Percentiles rank a stretch among this genome's conserved stretches.
phyloP scores from a whole-genome alignment of 2,888 invertebrate genomes.

The Amiota minor region DNA sequence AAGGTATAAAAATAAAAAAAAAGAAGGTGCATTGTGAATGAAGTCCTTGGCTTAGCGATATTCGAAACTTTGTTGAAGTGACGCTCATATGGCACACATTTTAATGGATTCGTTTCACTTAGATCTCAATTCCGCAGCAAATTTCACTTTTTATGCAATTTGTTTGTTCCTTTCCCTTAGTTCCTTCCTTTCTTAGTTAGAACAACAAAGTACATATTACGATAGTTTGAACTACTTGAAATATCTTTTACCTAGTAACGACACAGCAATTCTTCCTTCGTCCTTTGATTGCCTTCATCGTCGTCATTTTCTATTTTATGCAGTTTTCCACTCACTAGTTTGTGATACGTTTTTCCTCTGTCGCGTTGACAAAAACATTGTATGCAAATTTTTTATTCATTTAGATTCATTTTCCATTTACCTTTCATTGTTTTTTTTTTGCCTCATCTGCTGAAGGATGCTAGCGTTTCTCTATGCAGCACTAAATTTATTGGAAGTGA shows the following conservation, averaged over 20 bases:
- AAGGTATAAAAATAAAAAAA: too few relatives aligned
- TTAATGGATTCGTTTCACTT: constrained; percentile 14
- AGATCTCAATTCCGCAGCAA: neutral
- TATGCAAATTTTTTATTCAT: constrained; percentile 30
- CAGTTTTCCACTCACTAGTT: too few relatives aligned
- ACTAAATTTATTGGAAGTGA: constrained; percentile 5
- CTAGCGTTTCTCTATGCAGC: neutral
- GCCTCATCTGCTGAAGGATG: too few relatives aligned
- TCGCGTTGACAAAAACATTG: constrained; percentile 16
- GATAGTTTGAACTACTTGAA: too few relatives aligned
- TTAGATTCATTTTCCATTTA: constrained; percentile 15
- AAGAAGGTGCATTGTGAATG: too few relatives aligned
- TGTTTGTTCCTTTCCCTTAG: neutral
- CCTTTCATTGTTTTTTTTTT: neutral
- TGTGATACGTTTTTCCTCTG: too few relatives aligned
- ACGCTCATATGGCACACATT: neutral
- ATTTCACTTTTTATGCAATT: neutral
- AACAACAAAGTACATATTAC: too few relatives aligned
- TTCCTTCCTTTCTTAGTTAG: neutral
- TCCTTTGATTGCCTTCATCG: constrained; percentile 1
- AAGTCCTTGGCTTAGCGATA: too few relatives aligned
- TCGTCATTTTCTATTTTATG: neutral
- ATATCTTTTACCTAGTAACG: neutral
- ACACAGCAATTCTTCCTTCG: neutral
- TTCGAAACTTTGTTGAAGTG: too few relatives aligned